These are phyloP conservation scores for Hipparchia semele DNA, from an alignment of 2,888 invertebrate genomes.

Conservation along the genomic window DNA sequence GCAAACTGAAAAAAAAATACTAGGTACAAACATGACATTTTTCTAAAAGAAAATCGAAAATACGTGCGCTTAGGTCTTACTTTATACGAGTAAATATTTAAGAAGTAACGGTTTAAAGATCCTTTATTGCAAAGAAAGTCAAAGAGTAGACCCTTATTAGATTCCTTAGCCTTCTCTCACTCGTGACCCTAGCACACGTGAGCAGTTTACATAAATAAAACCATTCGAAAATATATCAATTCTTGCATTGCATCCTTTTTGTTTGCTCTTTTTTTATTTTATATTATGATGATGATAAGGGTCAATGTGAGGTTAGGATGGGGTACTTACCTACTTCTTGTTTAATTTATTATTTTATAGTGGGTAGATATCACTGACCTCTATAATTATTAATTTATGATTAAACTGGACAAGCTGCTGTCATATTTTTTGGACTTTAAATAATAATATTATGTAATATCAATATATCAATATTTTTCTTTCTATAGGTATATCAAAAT, in stretches of 20 bases:
- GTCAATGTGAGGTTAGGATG: not conserved
- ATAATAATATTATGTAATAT: too few relatives aligned
- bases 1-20: too few relatives aligned
- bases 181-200: constrained; percentile 55
- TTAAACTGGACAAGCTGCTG: too few relatives aligned
- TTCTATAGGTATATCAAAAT: too few relatives aligned
- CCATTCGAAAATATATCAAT: constrained; percentile 39
- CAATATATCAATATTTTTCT: too few relatives aligned
- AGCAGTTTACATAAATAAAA: constrained; percentile 49
- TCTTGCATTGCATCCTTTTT: constrained; percentile 19
- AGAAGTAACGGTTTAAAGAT: constrained; percentile 24
- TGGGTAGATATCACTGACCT: too few relatives aligned
- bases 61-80: not conserved
- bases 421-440: too few relatives aligned
- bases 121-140: constrained; percentile 40
- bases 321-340: too few relatives aligned
- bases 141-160: constrained; percentile 54
- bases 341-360: too few relatives aligned
- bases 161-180: constrained; percentile 57
- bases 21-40: not conserved
- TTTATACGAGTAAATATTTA: not conserved
- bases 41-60: not conserved
- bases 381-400: too few relatives aligned
- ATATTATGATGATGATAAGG: not conserved
- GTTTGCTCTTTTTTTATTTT: constrained; percentile 13